A percentile compares a stretch with the other conserved stretches of the same genome.
These are phyloP conservation scores for Brachionus plicatilis DNA, from an alignment of 1,140 invertebrate genomes.

Conservation along the genomic window DNA sequence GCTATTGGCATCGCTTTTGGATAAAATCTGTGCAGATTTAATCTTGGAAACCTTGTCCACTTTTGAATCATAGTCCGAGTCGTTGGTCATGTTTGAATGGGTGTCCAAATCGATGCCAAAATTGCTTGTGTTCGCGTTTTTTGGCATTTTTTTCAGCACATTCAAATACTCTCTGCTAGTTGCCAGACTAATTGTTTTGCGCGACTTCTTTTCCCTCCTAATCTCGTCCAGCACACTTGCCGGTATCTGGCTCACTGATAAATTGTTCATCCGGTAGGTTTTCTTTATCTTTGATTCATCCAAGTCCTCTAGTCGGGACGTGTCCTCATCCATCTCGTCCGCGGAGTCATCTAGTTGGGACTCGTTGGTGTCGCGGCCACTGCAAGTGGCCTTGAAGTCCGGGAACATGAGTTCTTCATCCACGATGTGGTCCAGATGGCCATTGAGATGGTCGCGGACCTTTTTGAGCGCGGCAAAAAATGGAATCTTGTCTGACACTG, in stretches of 20 bases:
- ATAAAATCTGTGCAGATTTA: not conserved
- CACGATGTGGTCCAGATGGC: conserved; percentile 74
- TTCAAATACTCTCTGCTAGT: conserved; percentile 10
- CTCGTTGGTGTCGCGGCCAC: not conserved
- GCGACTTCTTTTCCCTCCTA: not conserved
- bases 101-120: not conserved
- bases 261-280: conserved; percentile 11
- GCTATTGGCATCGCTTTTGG: not conserved
- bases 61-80: not conserved
- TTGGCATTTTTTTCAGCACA: not conserved
- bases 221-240: not conserved
- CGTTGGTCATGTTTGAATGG: not conserved
- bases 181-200: not conserved
- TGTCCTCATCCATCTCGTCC: not conserved
- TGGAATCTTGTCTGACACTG: conserved; percentile 90
- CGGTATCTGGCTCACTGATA: not conserved
- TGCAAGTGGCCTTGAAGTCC: conserved; percentile 43
- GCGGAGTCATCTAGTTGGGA: not conserved
- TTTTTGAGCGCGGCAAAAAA: conserved; percentile 91
- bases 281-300: not conserved
- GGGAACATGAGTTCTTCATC: conserved; percentile 85
- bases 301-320: not conserved
- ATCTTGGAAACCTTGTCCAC: not conserved
- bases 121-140: not conserved
- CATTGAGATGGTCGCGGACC: conserved; percentile 87